These are phyloP conservation scores for Spilarctia lutea DNA, from an alignment of 2,888 invertebrate species.

Conservation along the genomic window DNA sequence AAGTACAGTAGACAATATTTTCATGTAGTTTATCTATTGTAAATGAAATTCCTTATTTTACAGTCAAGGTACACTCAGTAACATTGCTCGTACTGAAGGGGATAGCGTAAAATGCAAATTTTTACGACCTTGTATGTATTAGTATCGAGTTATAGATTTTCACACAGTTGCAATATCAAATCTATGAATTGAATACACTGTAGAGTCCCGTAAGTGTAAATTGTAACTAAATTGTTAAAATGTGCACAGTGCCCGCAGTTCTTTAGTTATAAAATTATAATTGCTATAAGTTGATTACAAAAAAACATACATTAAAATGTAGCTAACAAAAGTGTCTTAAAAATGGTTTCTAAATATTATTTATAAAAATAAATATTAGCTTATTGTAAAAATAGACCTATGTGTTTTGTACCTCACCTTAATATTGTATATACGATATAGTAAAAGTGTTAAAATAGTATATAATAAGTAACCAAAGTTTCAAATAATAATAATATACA, in stretches of 20 bases:
- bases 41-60: neutral
- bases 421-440: neutral
- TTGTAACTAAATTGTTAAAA: neutral
- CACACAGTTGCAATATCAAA: neutral
- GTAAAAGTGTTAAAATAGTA: neutral
- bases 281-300: neutral
- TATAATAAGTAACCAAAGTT: neutral
- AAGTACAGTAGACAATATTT: neutral
- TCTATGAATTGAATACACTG: neutral
- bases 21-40: neutral
- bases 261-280: neutral
- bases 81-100: neutral
- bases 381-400: neutral
- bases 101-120: neutral
- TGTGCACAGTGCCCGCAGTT: neutral
- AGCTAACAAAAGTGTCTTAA: neutral
- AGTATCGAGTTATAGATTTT: neutral
- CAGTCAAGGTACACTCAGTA: neutral
- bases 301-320: too few relatives aligned
- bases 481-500: neutral
- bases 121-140: neutral
- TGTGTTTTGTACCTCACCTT: neutral
- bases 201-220: neutral
- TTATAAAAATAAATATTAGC: neutral
- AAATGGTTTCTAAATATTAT: neutral